Evolutionary conservation across 2,797 vertebrate species (phyloP).

Genomic region (Propithecus deckenii): DNA sequence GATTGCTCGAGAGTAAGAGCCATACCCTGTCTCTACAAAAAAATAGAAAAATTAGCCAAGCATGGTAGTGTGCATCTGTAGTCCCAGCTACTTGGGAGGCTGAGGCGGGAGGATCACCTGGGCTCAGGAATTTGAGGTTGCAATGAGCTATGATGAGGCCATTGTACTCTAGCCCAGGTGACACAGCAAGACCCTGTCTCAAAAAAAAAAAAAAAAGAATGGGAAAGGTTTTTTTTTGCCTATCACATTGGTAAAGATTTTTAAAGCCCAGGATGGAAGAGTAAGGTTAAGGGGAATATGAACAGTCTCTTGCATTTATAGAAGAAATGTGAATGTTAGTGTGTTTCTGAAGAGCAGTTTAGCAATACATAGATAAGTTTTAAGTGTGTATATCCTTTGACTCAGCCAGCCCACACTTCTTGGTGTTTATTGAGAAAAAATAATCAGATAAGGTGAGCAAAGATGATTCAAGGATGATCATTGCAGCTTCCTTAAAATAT

Average conservation of each 20-base stretch:
- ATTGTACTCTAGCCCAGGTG: no score
- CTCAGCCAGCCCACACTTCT: neutral
- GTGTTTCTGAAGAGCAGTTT: neutral
- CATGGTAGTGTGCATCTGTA: neutral
- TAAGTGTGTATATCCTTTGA: neutral
- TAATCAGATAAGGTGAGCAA: neutral
- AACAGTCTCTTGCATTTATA: neutral
- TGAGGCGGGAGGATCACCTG: neutral
- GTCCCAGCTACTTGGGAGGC: neutral
- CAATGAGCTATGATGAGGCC: no score
- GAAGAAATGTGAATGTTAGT: neutral
- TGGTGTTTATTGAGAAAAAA: neutral
- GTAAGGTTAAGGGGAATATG: neutral
- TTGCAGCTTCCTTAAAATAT: neutral
- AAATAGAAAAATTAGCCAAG: neutral
- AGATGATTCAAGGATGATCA: neutral
- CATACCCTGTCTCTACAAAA: neutral
- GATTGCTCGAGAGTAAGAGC: neutral
- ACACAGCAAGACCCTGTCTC: no score
- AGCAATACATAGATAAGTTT: neutral
- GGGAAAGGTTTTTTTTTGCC: neutral
- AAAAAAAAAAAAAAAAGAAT: neutral
- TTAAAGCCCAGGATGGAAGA: neutral
- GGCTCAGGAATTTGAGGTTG: no score
- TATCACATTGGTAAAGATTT: neutral